Percentiles rank a stretch among this genome's conserved stretches.
phyloP scores from a whole-genome alignment of 1,140 invertebrate species.

The Bombyx mori region DNA sequence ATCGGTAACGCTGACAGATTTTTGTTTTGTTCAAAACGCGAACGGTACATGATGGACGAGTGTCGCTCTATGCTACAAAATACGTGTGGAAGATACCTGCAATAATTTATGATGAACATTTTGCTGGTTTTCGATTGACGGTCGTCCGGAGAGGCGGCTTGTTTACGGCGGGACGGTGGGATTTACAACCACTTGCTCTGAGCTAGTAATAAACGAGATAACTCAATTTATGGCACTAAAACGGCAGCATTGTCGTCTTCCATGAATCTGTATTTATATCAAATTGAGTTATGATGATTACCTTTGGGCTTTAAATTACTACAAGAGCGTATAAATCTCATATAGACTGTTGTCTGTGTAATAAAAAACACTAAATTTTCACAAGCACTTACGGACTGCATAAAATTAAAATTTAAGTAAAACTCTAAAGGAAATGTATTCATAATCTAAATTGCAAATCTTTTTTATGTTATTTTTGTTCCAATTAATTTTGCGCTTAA shows the following conservation, averaged over 20 bases:
- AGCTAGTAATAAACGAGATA: conserved; percentile 39
- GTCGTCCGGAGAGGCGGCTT: conserved; percentile 26
- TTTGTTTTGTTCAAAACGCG: conserved; percentile 31
- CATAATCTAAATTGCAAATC: no score
- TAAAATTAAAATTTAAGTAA: no score
- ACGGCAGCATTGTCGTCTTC: conserved; percentile 22
- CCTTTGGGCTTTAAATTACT: conserved; percentile 5
- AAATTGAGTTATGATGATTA: conserved; percentile 19
- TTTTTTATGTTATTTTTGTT: no score
- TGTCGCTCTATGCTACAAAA: conserved; percentile 31
- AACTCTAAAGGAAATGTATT: no score
- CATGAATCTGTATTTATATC: conserved; percentile 22
- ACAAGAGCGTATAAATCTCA: no score
- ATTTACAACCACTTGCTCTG: conserved; percentile 32
- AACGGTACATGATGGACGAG: conserved; percentile 31
- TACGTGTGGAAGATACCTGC: conserved; percentile 26
- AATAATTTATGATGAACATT: conserved; percentile 26
- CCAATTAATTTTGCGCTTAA: no score
- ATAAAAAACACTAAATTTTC: neutral
- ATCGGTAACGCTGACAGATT: conserved; percentile 33
- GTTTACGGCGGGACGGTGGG: conserved; percentile 26
- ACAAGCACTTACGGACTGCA: neutral
- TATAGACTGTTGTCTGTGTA: neutral
- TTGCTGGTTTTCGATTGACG: conserved; percentile 30
- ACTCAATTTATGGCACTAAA: conserved; percentile 40